These are phyloP conservation scores for Carabus problematicus DNA, from an alignment of 2,888 invertebrate species.

Conservation along the genomic window DNA sequence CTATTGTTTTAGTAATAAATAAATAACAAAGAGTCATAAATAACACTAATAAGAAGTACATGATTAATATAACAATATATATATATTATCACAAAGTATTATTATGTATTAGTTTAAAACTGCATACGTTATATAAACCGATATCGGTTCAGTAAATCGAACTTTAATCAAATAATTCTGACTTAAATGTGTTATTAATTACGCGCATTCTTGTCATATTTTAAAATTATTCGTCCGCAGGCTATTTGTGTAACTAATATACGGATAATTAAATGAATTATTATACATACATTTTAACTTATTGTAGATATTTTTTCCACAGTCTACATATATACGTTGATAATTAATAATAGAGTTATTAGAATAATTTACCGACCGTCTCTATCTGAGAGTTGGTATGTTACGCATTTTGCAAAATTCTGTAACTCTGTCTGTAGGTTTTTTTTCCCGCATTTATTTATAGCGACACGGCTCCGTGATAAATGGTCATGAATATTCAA, in stretches of 20 bases:
- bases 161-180: conserved; percentile 28
- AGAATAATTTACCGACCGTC: conserved; percentile 34
- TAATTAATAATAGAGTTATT: conserved; percentile 40
- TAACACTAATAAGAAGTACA: too few relatives aligned
- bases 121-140: conserved; percentile 8
- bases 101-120: too few relatives aligned
- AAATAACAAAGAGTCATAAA: too few relatives aligned
- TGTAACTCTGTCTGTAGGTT: too few relatives aligned
- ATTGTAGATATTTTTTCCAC: conserved; percentile 15
- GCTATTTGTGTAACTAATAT: conserved; percentile 39
- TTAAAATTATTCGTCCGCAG: conserved; percentile 33
- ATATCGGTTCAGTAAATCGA: background rate
- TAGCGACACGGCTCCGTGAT: background rate
- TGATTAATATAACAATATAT: too few relatives aligned
- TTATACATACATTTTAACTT: conserved; percentile 13
- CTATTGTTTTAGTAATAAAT: too few relatives aligned
- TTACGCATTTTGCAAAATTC: too few relatives aligned
- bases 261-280: conserved; percentile 40
- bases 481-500: conserved; percentile 3
- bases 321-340: background rate
- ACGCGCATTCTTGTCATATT: conserved; percentile 37
- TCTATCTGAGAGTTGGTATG: too few relatives aligned
- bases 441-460: background rate
- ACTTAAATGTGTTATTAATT: conserved; percentile 39
- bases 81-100: too few relatives aligned